Evolutionary conservation across 1,140 invertebrate genomes (phyloP), one percentile per base, ranked within the genome.

Genomic region (Lordiphosa clarofinis): DNA sequence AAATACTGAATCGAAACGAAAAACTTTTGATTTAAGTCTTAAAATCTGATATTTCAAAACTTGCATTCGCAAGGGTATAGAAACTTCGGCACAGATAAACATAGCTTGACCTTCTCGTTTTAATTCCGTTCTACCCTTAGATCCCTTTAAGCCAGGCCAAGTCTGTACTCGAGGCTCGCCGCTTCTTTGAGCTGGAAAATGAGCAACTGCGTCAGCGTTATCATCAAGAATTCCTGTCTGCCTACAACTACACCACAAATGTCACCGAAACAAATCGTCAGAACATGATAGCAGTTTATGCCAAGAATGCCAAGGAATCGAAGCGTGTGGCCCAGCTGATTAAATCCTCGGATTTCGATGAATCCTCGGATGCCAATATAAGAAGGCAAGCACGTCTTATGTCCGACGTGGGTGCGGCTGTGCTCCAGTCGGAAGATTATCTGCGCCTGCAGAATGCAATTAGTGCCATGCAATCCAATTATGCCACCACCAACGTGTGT

Each of bases 401-500:
- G 1, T 67, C 79, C 35, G 59, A 73, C 39, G 36, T 84, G 36
- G 87, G 87, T 7, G 46, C 59, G 1, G 73, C 74, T 40, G 86
- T 56, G 2, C 65, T 88, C 0, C 49, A 56, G 13, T 11, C 64
- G 4, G 52, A 60, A 0, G 87, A 88, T 35, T 87, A 73, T 46
- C 24, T 76, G n/a, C 31, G 92, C 73, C 90, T 94, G 15, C 92
- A 93, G 68, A 91, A 92, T 67, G 90, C 93, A 0, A 90, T 93
- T 9, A 93, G 92, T 21, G 91, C 92, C 5, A 96, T 97, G 95
- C 91, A 95, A 70, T 91, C 91, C 2, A 94, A 94, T 55, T 96
- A 96, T 73, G 93, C 94, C 7, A 96, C 92, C 1, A 92, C 94
- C 0, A 96, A 94, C 86, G 93, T 96, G 8, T 96, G 95, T 71